A percentile compares a stretch with the other conserved stretches of the same genome.
Evolutionary conservation across 1,140 invertebrate genomes (phyloP).

Genomic region (Calycopis cecrops): DNA sequence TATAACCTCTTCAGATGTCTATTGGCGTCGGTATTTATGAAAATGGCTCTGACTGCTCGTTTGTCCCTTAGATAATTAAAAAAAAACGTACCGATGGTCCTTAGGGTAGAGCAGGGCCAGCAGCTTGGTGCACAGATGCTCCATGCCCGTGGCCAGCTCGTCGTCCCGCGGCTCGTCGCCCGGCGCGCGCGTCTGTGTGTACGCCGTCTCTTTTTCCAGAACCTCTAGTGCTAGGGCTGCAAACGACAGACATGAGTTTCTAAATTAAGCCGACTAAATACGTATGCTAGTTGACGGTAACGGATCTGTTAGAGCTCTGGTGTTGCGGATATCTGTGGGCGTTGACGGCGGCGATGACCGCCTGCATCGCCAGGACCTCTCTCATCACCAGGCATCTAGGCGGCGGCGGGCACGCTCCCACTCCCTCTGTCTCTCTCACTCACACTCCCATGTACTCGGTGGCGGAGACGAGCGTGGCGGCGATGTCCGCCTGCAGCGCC

Average conservation of each 20-base stretch:
- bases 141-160: slow-evolving; percentile 67
- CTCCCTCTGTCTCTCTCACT: slow-evolving; percentile 26
- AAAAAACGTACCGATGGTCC: slow-evolving; percentile 67
- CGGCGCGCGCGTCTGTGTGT: slow-evolving; percentile 28
- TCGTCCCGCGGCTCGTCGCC: slow-evolving; percentile 31
- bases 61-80: background rate
- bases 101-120: slow-evolving; percentile 81
- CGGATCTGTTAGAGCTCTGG: too few relatives aligned
- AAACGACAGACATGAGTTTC: background rate
- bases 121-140: slow-evolving; percentile 77
- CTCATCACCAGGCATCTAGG: too few relatives aligned
- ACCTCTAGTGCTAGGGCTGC: slow-evolving; percentile 49
- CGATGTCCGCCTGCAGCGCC: slow-evolving; percentile 75
- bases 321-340: too few relatives aligned
- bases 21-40: too few relatives aligned
- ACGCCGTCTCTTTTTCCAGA: slow-evolving; percentile 58
- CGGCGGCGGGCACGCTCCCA: too few relatives aligned
- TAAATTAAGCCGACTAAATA: too few relatives aligned
- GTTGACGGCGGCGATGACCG: too few relatives aligned
- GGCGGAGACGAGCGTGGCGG: slow-evolving; percentile 32
- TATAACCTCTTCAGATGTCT: too few relatives aligned
- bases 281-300: too few relatives aligned
- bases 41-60: too few relatives aligned
- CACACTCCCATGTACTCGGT: slow-evolving; percentile 56
- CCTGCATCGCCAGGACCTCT: too few relatives aligned